Evolutionary conservation across 2,888 invertebrate genomes (phyloP).

Genomic region (Lagria hirta): DNA sequence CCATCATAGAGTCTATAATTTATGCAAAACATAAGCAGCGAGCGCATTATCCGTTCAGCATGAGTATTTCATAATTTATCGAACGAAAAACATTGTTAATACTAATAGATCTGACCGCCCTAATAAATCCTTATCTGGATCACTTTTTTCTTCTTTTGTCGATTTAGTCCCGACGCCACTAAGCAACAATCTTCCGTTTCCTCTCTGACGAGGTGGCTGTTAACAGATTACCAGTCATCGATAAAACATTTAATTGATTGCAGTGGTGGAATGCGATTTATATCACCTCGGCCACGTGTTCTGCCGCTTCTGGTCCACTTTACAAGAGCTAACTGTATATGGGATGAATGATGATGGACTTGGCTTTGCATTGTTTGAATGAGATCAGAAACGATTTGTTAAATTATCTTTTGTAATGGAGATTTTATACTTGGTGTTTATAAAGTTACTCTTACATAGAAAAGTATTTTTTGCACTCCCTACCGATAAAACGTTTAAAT

Average conservation of each 20-base stretch:
- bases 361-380: too few relatives aligned
- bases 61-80: slow-evolving; percentile 29
- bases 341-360: slow-evolving; percentile 9
- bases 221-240: slow-evolving; percentile 9
- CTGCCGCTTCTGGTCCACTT: too few relatives aligned
- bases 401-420: too few relatives aligned
- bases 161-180: too few relatives aligned
- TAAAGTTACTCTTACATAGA: too few relatives aligned
- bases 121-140: slow-evolving; percentile 11
- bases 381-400: too few relatives aligned
- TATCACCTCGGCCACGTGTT: slow-evolving; percentile 12
- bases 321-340: slow-evolving; percentile 9
- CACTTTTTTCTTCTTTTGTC: slow-evolving; percentile 3
- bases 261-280: slow-evolving; percentile 12
- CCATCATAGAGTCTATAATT: slow-evolving; percentile 39
- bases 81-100: slow-evolving; percentile 30
- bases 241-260: slow-evolving; percentile 12
- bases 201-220: slow-evolving; percentile 6
- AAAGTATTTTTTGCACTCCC: too few relatives aligned
- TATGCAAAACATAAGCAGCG: slow-evolving; percentile 36
- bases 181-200: slow-evolving; percentile 11
- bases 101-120: slow-evolving; percentile 16
- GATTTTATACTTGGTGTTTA: too few relatives aligned
- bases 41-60: slow-evolving; percentile 35
- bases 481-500: too few relatives aligned